Conservation (phyloP, 2,888 invertebrate genomes). For the Apamea anceps region DNA sequence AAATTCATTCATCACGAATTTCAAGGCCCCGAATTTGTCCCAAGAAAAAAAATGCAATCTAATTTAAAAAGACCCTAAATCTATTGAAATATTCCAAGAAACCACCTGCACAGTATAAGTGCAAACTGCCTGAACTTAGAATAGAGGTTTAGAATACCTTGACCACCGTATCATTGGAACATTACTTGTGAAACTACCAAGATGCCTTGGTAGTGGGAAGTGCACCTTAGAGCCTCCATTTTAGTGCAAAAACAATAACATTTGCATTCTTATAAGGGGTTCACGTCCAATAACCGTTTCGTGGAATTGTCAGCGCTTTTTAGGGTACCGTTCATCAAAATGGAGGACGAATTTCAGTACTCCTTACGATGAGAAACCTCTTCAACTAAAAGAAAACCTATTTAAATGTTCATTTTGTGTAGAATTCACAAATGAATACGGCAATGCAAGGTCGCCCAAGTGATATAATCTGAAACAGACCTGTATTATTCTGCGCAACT, state of each 20-base stretch:
- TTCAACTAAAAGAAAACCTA: background rate
- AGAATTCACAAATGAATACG: background rate
- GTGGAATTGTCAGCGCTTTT: conserved; percentile 60
- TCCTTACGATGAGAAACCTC: background rate
- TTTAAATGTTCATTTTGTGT: background rate
- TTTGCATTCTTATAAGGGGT: conserved; percentile 80
- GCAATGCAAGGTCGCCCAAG: background rate
- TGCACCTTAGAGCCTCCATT: conserved; percentile 74
- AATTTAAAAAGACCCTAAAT: conserved; percentile 14
- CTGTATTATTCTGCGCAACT: background rate
- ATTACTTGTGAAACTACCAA: conserved; percentile 64
- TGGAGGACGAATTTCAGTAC: background rate
- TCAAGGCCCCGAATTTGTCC: background rate
- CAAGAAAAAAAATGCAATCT: background rate
- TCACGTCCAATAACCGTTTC: conserved; percentile 73
- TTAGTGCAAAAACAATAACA: conserved; percentile 76
- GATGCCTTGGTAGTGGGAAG: conserved; percentile 70
- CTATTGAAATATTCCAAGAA: conserved; percentile 30
- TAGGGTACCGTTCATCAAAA: conserved; percentile 30
- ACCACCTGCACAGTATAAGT: conserved; percentile 31
- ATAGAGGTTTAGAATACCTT: conserved; percentile 46
- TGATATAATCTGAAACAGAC: background rate
- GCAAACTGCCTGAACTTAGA: conserved; percentile 34
- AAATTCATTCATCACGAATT: background rate
- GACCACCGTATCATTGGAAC: conserved; percentile 52